phyloP scores from a whole-genome alignment of 2,888 invertebrate genomes.

The Drosophila greeni region DNA sequence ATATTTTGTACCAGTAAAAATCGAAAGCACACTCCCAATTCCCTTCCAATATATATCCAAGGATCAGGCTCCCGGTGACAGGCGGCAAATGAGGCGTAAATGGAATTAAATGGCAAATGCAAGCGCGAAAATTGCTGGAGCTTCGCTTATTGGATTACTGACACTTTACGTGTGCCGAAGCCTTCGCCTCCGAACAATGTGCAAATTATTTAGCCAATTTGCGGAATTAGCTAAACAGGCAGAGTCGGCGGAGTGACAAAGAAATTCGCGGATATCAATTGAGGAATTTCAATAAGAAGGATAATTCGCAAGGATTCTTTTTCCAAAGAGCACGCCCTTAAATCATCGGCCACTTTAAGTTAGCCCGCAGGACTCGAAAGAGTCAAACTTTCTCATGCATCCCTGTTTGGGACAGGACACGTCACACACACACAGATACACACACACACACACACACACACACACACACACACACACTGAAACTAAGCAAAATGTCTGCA shows the following conservation, averaged over 20 bases:
- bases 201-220: constrained; percentile 72
- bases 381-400: constrained; percentile 66
- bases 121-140: constrained; percentile 68
- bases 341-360: constrained; percentile 54
- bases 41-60: neutral
- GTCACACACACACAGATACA: no score
- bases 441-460: constrained; percentile 36
- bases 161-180: constrained; percentile 26
- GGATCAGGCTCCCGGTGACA: constrained; percentile 41
- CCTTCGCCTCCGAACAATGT: constrained; percentile 56
- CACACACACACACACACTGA: constrained; percentile 11
- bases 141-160: constrained; percentile 72
- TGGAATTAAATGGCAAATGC: constrained; percentile 74
- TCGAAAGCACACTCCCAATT: neutral
- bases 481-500: constrained; percentile 72
- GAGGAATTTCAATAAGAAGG: constrained; percentile 30
- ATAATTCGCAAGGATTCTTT: constrained; percentile 4
- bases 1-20: neutral
- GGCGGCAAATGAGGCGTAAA: constrained; percentile 72
- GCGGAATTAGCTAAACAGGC: constrained; percentile 61
- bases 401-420: constrained; percentile 70
- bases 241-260: constrained; percentile 25
- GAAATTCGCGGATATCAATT: constrained; percentile 38
- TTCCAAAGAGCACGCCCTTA: constrained; percentile 10
- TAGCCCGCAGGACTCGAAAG: constrained; percentile 61